These are phyloP conservation scores for Oceanodroma leucorhoa DNA, from an alignment of 2,797 vertebrate genomes.

Conservation along the genomic window DNA sequence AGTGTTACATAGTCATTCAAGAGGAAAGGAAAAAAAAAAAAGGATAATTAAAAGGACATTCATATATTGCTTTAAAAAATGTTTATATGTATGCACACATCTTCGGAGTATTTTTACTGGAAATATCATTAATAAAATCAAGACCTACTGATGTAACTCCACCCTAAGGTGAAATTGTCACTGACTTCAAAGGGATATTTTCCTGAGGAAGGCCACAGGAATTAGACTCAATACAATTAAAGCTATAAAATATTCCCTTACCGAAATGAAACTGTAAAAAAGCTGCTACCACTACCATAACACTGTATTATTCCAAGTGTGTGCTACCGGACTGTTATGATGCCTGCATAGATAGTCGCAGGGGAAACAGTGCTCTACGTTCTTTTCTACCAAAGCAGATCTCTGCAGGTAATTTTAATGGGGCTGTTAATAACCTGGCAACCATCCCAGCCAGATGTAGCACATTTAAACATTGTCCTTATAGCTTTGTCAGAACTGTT, in stretches of 20 bases:
- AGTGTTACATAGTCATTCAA: background rate
- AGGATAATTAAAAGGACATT: background rate
- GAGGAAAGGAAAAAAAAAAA: background rate
- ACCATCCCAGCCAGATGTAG: conserved; percentile 67
- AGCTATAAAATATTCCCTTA: background rate
- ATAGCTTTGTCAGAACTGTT: conserved; percentile 67
- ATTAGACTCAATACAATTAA: background rate
- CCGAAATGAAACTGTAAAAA: background rate
- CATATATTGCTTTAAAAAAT: background rate
- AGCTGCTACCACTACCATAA: background rate
- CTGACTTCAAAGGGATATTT: background rate
- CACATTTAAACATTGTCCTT: conserved; percentile 59
- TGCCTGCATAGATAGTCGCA: background rate
- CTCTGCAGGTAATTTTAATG: conserved; percentile 70
- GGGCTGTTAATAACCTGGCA: conserved; percentile 70
- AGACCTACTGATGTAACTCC: background rate
- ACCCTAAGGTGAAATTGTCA: background rate
- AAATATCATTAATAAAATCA: background rate
- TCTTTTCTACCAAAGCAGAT: conserved; percentile 12
- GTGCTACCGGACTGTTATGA: background rate
- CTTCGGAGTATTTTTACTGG: background rate
- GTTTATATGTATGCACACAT: background rate
- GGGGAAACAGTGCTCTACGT: background rate
- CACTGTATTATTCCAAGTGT: background rate
- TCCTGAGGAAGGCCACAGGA: background rate